Base-by-base conservation (phyloP, 1,140 invertebrate species). In the Mamestra configurata region DNA sequence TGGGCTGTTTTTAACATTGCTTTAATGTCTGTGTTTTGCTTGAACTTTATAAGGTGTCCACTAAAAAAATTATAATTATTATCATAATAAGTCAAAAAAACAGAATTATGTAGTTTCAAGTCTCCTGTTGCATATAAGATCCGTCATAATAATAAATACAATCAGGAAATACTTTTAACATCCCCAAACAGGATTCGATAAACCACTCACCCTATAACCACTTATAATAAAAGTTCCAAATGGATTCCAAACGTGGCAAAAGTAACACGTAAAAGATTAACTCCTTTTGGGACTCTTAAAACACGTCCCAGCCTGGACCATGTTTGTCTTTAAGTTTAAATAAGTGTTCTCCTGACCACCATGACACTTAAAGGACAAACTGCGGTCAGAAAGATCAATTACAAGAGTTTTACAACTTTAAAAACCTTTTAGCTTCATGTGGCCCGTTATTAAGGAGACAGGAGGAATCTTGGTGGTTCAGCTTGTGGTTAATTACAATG, bases 261-360 rank as follows among this genome's bases (percentile, higher is more conserved):
- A 83, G 87, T 80, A 71, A 68, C 81, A 84, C 79, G 71, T 83
- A 82, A 86, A 84, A 84, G 84, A 86, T 88, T 88, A 87, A 82
- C 64, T 79, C 77, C 59, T 64, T 64, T 40, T 64, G 35, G 20
- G 18, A 40, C 59, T 68, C 27, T 59, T 68, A 24, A 46, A 35
- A 46, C 64, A 68, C 64, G 64, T 43, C 20, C 64, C 64, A 24
- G n/a, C 31, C 57, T 49, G 55, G 37, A 18, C n/a, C 27, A 27
- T 37, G 64, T 46, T 55, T 76, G 73, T 43, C 35, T 57, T 75
- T 8, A 64, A 64, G n/a, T 64, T 75, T n/a, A 76, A 76, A 35
- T 64, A 46, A 31, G 73, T 61, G 55, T 76, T 43, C 35, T 53
- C 49, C 53, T 43, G 35, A 55, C 73, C 57, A 64, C 71, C 35